Evolutionary conservation across 2,113 vertebrate genomes (phyloP).

Genomic region (Numida meleagris): DNA sequence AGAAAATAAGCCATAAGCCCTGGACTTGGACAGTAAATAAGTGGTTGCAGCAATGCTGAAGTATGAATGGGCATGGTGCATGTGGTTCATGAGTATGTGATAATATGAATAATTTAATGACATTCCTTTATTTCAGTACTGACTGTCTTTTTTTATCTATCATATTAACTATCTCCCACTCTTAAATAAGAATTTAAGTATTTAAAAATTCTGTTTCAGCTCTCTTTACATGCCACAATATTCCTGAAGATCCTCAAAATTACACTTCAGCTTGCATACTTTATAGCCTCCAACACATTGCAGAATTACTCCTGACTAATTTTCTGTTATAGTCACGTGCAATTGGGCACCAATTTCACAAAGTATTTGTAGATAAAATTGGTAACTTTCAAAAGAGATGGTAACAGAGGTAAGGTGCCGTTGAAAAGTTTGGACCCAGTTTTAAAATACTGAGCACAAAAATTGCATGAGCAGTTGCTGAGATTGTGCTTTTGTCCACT

Average conservation of each 20-base stretch:
- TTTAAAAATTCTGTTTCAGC: not conserved
- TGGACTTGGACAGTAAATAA: not conserved
- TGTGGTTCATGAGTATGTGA: not conserved
- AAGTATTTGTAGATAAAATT: not conserved
- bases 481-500: not conserved
- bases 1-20: not conserved
- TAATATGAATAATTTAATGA: not conserved
- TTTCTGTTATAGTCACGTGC: not conserved
- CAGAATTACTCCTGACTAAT: not conserved
- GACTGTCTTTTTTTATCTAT: not conserved
- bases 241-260: not conserved
- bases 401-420: not conserved
- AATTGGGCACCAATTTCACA: rapidly evolving
- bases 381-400: not conserved
- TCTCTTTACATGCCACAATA: not conserved
- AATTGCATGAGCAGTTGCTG: not conserved
- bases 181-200: not conserved
- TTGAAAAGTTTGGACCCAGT: not conserved
- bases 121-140: not conserved
- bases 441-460: not conserved
- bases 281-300: not conserved
- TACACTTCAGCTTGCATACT: not conserved
- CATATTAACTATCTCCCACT: not conserved
- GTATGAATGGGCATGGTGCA: not conserved
- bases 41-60: not conserved